Percentiles rank a stretch among this genome's conserved stretches.
Conservation (phyloP, 2,888 invertebrate genomes). For the Tryphoninae sp. region DNA sequence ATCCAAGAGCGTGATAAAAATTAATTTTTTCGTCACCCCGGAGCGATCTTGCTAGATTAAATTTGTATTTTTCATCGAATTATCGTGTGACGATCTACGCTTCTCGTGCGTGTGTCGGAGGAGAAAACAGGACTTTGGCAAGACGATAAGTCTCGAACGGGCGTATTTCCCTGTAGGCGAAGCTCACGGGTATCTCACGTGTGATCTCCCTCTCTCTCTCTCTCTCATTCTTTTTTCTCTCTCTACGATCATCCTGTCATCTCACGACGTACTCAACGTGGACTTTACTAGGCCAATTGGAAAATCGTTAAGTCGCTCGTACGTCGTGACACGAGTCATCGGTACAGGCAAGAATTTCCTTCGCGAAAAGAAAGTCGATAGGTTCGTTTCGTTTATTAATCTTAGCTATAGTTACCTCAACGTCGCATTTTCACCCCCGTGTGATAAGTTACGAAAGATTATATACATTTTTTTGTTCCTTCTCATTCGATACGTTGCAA, state of each 20-base stretch:
- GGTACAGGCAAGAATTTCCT: background rate
- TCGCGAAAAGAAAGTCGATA: background rate
- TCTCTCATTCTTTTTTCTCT: background rate
- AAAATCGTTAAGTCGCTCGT: slow-evolving; percentile 65
- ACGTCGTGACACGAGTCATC: slow-evolving; percentile 29
- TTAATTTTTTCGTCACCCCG: background rate
- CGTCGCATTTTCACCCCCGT: slow-evolving; percentile 44
- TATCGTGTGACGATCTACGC: slow-evolving; percentile 36
- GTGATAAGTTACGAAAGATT: background rate
- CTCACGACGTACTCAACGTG: slow-evolving; percentile 50
- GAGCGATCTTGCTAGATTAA: background rate
- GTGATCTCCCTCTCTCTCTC: background rate
- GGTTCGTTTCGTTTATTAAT: slow-evolving; percentile 42
- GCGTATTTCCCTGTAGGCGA: slow-evolving; percentile 54
- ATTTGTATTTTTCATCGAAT: background rate
- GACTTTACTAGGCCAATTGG: slow-evolving; percentile 69
- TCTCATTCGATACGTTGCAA: slow-evolving; percentile 28
- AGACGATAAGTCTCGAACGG: slow-evolving; percentile 54
- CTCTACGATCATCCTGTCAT: slow-evolving; percentile 65
- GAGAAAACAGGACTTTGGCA: slow-evolving; percentile 40
- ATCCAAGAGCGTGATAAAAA: background rate
- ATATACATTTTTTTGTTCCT: background rate
- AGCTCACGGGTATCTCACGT: slow-evolving; percentile 57
- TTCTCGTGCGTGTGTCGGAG: slow-evolving; percentile 12
- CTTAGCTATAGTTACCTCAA: slow-evolving; percentile 26